These are phyloP conservation scores for Nibea albiflora DNA, from an alignment of 2,113 vertebrate genomes.

Conservation along the genomic window DNA sequence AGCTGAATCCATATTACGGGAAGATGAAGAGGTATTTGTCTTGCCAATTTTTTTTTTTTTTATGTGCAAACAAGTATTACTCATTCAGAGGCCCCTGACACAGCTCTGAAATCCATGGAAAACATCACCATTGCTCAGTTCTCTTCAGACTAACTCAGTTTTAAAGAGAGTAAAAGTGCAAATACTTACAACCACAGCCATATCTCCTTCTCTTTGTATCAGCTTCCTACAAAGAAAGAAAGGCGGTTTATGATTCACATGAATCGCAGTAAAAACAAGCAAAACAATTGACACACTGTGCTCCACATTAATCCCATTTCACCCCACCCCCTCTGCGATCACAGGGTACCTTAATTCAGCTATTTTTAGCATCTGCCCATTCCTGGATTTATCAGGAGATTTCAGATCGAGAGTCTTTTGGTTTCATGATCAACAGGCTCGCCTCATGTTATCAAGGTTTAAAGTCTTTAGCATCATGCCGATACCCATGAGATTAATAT, in stretches of 20 bases:
- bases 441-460: neutral
- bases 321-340: conserved; percentile 23
- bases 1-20: conserved; percentile 6
- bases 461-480: neutral
- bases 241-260: conserved; percentile 20
- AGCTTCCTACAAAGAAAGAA: conserved; percentile 33
- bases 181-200: conserved; percentile 85
- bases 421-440: conserved; percentile 33
- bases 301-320: conserved; percentile 50
- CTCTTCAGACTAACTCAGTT: neutral
- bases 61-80: neutral
- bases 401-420: conserved; percentile 19
- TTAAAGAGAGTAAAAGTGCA: neutral
- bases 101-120: neutral
- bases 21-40: conserved; percentile 28
- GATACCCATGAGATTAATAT: neutral
- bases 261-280: conserved; percentile 4
- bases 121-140: neutral
- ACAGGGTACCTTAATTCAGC: conserved; percentile 16
- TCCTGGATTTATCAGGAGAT: conserved; percentile 55
- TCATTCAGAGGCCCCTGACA: neutral
- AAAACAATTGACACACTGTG: conserved; percentile 42
- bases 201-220: conserved; percentile 64
- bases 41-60: neutral
- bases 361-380: conserved; percentile 58